Percentiles rank a stretch among this genome's conserved stretches.
Evolutionary conservation across 92 coral and sea anemone genomes (phyloP).

Genomic region (Actinostola sp.): DNA sequence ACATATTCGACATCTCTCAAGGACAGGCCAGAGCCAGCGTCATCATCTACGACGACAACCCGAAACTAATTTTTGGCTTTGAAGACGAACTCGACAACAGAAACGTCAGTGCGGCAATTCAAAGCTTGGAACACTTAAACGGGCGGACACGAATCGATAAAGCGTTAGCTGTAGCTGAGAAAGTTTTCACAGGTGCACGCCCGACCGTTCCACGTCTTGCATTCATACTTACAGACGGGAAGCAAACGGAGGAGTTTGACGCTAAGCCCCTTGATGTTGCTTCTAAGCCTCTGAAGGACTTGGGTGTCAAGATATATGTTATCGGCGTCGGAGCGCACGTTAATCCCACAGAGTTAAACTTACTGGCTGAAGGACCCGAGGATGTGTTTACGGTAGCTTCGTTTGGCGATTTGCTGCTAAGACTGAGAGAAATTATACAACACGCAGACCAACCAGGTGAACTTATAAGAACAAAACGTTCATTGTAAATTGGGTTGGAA

Average conservation of each 20-base stretch:
- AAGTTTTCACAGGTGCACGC: slow-evolving; percentile 72
- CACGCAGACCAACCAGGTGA: slow-evolving; percentile 70
- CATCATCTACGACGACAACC: slow-evolving; percentile 74
- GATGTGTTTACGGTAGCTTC: slow-evolving; percentile 82
- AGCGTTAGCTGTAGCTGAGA: slow-evolving; percentile 69
- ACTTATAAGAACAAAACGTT: slow-evolving; percentile 5
- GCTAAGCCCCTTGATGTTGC: slow-evolving; percentile 77
- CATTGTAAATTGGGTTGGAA: too few species aligned
- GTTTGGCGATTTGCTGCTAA: slow-evolving; percentile 44
- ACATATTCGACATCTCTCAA: slow-evolving; percentile 73
- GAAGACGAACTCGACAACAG: slow-evolving; percentile 52
- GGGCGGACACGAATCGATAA: slow-evolving; percentile 85
- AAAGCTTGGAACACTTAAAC: slow-evolving; percentile 57
- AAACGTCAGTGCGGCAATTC: slow-evolving; percentile 65
- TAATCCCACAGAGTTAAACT: slow-evolving; percentile 50
- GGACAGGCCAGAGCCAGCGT: slow-evolving; percentile 78
- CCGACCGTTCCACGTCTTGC: slow-evolving; percentile 87
- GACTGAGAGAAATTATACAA: slow-evolving; percentile 48
- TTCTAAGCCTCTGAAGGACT: slow-evolving; percentile 69
- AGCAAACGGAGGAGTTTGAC: slow-evolving; percentile 73
- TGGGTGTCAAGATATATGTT: slow-evolving; percentile 82
- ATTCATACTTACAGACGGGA: slow-evolving; percentile 81
- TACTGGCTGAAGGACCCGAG: slow-evolving; percentile 57
- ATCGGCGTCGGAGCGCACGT: slow-evolving; percentile 71
- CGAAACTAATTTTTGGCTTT: slow-evolving; percentile 71